Evolutionary conservation across 1,140 invertebrate genomes (phyloP), one percentile per base, ranked within the genome.

Genomic region (Eueides isabella): DNA sequence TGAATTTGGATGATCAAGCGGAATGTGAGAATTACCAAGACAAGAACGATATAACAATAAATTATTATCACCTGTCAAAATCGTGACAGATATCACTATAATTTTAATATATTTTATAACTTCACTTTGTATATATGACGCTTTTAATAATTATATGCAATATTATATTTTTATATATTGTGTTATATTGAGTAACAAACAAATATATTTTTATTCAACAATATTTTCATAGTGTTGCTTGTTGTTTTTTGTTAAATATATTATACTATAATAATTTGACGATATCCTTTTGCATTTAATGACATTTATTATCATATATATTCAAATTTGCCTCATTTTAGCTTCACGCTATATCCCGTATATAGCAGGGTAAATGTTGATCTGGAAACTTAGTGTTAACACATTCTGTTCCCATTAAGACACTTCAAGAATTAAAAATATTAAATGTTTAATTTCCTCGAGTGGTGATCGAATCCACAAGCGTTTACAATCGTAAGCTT

Each of bases 61-160:
- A 55, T 55, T 55, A 55, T 55, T 26, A 55, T 0, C 48, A 55
- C 19, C 48, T 55, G 48, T 55, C 48, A 55, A 26, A 26, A 55
- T 23, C 19, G 23, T 55, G 48, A 55, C 48, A 55, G 48, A 55
- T 55, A 55, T 55, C 23, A 55, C 48, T 55, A 55, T 55, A 55
- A 55, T 55, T 55, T 55, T 55, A 55, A 55, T 55, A 55, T 55
- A 55, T 55, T 55, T 55, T 26, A 55, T 55, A 55, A 55, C 48
- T 26, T 26, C 48, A 55, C 48, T 55, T 55, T 55, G 48, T 55
- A 55, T 55, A 12, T 12, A 55, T 55, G 23, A 55, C 23, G 48
- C 48, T 23, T 55, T 26, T 2, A 26, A 55, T 55, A 23, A 55
- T 55, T 23, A 55, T 9, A 55, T 12, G 12, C 26, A 55, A 19